Conservation (phyloP, 2,113 vertebrate genomes). For the Cynoglossus semilaevis region DNA sequence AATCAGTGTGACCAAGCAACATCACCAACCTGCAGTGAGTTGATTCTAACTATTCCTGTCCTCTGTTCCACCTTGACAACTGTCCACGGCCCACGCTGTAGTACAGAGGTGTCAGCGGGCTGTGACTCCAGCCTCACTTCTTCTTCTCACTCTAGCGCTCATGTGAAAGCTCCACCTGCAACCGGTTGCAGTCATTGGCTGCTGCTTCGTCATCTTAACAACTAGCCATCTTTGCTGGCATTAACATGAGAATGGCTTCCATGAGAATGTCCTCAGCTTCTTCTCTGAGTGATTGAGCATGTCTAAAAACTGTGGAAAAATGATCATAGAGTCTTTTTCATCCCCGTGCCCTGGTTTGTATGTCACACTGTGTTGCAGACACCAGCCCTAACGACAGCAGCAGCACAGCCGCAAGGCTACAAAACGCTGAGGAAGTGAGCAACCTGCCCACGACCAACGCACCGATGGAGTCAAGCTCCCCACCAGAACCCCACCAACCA, state of each 20-base stretch:
- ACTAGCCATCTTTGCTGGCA: constrained; percentile 48
- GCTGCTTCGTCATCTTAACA: constrained; percentile 47
- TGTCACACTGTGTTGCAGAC: constrained; percentile 86
- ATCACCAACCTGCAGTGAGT: constrained; percentile 36
- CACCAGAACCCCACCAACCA: constrained; percentile 89
- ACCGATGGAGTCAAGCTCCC: constrained; percentile 85
- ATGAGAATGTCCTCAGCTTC: constrained; percentile 53
- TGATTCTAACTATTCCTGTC: constrained; percentile 25
- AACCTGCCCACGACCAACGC: constrained; percentile 68
- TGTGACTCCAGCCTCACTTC: no score
- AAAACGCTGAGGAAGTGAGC: constrained; percentile 95
- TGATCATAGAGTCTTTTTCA: constrained; percentile 41
- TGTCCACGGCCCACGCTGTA: background rate
- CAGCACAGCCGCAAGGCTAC: constrained; percentile 82
- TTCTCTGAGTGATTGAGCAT: constrained; percentile 51
- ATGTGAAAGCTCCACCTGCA: constrained; percentile 43
- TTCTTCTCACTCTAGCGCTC: constrained; percentile 48
- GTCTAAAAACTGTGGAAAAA: constrained; percentile 38
- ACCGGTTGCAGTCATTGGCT: constrained; percentile 55
- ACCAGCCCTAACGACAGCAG: constrained; percentile 83
- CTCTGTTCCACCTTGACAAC: constrained; percentile 3
- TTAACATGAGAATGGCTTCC: constrained; percentile 62
- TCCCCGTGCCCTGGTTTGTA: constrained; percentile 72
- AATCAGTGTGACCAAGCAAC: constrained; percentile 32
- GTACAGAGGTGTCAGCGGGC: background rate